These are phyloP conservation scores for Phylloscopus trochiloides DNA, from an alignment of 2,113 vertebrate species.

Conservation along the genomic window DNA sequence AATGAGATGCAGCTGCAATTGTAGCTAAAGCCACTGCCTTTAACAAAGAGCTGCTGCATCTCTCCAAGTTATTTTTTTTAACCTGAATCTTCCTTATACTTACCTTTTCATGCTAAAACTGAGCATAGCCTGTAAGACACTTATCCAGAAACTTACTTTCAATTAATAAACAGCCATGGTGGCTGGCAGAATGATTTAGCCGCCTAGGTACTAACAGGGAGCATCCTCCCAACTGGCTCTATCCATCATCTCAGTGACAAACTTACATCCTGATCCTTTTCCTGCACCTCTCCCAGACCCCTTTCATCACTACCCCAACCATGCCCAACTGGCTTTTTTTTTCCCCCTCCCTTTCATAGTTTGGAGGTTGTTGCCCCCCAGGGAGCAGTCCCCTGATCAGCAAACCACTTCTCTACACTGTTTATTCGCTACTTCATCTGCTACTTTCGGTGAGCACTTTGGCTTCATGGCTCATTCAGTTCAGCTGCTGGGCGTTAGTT, in stretches of 20 bases:
- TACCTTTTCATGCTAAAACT: not conserved
- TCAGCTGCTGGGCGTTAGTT: not conserved
- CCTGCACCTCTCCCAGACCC: not conserved
- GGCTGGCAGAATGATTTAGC: not conserved
- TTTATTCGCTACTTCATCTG: not conserved
- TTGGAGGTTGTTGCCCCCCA: not conserved
- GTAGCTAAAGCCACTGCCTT: not conserved
- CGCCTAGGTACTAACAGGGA: not conserved
- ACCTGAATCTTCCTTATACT: not conserved
- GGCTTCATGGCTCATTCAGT: not conserved
- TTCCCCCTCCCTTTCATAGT: fast-evolving
- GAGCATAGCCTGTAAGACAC: not conserved
- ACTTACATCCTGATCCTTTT: not conserved
- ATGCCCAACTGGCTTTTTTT: not conserved
- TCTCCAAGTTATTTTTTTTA: not conserved
- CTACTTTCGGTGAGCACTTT: not conserved
- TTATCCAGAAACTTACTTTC: not conserved
- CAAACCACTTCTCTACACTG: not conserved
- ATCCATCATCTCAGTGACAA: not conserved
- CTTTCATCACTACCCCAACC: not conserved
- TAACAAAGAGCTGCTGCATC: not conserved
- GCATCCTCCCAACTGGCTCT: not conserved
- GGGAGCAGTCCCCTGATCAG: not conserved
- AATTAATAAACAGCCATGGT: not conserved
- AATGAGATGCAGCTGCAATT: not conserved